These are phyloP conservation scores for Rhagium mordax DNA, from an alignment of 2,888 invertebrate species.

Conservation along the genomic window DNA sequence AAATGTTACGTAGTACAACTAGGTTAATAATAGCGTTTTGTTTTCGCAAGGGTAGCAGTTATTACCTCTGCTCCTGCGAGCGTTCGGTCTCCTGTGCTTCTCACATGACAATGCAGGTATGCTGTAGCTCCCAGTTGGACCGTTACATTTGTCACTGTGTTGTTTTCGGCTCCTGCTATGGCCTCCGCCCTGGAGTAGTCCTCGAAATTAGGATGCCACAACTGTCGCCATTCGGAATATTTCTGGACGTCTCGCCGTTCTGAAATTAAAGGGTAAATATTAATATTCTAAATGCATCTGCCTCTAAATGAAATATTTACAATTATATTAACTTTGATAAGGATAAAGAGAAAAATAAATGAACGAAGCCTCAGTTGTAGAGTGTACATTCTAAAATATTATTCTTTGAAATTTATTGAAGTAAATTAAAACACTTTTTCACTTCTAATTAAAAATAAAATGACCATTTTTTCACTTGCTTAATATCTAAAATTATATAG, in stretches of 20 bases:
- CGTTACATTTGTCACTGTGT: conserved; percentile 82
- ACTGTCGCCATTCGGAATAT: conserved; percentile 76
- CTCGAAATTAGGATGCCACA: conserved; percentile 76
- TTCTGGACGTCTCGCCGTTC: conserved; percentile 62
- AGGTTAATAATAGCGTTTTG: background rate
- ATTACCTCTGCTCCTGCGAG: conserved; percentile 68
- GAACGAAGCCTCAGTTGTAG: background rate
- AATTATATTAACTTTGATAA: background rate
- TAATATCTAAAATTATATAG: too few species aligned
- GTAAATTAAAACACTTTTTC: too few species aligned
- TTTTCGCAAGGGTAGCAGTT: conserved; percentile 7
- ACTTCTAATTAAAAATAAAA: too few species aligned
- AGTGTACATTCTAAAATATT: too few species aligned
- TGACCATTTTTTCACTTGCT: too few species aligned
- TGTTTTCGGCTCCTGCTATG: conserved; percentile 76
- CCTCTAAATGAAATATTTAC: background rate
- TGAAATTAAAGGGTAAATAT: conserved; percentile 54
- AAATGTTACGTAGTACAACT: background rate
- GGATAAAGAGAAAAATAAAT: background rate
- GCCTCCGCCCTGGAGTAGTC: conserved; percentile 69
- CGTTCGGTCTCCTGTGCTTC: conserved; percentile 81
- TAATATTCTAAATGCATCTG: background rate
- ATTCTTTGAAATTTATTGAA: too few species aligned
- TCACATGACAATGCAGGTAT: conserved; percentile 86
- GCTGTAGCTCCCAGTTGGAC: conserved; percentile 85